Evolutionary conservation across 2,888 invertebrate species (phyloP).

Genomic region (Drosophila barbarae): DNA sequence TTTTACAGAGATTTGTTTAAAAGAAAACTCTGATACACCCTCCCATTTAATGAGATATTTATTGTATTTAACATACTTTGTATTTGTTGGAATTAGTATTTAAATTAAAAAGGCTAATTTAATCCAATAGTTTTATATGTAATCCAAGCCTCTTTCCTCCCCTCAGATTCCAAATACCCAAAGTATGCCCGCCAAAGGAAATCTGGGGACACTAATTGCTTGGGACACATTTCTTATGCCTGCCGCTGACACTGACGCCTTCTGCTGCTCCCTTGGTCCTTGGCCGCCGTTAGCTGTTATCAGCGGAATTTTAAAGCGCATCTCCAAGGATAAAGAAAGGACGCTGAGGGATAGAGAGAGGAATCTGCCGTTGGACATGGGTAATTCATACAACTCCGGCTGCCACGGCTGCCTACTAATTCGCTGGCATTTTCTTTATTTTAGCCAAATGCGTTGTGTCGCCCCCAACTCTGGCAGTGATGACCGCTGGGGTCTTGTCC

Average conservation of each 20-base stretch:
- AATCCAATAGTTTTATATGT: background rate
- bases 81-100: background rate
- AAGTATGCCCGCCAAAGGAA: background rate
- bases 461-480: constrained; percentile 50
- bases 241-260: constrained; percentile 71
- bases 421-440: constrained; percentile 74
- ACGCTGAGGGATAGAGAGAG: constrained; percentile 11
- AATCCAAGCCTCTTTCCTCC: background rate
- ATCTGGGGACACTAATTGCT: constrained; percentile 55
- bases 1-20: background rate
- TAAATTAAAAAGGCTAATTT: background rate
- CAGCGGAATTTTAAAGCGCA: constrained; percentile 71
- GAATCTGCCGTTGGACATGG: constrained; percentile 56
- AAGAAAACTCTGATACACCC: rapidly evolving
- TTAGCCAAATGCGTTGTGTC: constrained; percentile 65
- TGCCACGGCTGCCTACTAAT: constrained; percentile 53
- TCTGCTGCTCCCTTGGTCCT: constrained; percentile 32
- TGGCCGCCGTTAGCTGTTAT: constrained; percentile 48
- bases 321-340: constrained; percentile 39
- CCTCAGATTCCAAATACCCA: background rate
- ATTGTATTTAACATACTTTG: background rate
- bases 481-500: constrained; percentile 50
- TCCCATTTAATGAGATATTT: background rate
- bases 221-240: constrained; percentile 70
- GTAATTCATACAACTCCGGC: constrained; percentile 55